These are phyloP conservation scores for Chionomys nivalis DNA, from an alignment of 2,113 vertebrate species.

Conservation along the genomic window DNA sequence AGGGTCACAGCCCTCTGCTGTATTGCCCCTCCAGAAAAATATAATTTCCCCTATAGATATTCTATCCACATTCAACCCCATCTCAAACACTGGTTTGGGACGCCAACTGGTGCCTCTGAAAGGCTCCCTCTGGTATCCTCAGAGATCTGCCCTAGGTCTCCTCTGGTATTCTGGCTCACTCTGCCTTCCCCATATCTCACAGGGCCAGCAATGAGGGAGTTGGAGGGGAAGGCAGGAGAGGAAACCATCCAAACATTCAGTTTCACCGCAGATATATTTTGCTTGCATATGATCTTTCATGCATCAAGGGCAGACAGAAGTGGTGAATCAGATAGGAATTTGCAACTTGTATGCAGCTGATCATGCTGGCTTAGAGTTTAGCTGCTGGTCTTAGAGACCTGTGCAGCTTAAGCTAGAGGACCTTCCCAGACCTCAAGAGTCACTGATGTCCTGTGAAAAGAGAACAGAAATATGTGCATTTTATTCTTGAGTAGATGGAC, in stretches of 20 bases:
- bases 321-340: not conserved
- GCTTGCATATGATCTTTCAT: fast-evolving
- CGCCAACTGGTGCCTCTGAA: not conserved
- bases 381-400: not conserved
- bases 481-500: not conserved
- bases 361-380: not conserved
- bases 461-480: not conserved
- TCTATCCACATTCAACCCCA: not conserved
- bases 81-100: not conserved
- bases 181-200: not conserved
- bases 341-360: not conserved
- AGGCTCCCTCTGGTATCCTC: not conserved
- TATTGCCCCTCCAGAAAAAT: not conserved
- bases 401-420: not conserved
- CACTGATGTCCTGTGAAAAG: not conserved
- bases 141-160: not conserved
- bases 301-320: not conserved
- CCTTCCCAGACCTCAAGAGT: too few species aligned
- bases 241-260: not conserved
- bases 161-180: not conserved
- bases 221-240: not conserved
- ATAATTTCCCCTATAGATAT: not conserved
- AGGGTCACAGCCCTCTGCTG: not conserved
- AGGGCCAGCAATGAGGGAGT: not conserved
- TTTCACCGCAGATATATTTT: not conserved